Base-by-base conservation (phyloP, 2,113 vertebrate species). In the Xiphias gladius region DNA sequence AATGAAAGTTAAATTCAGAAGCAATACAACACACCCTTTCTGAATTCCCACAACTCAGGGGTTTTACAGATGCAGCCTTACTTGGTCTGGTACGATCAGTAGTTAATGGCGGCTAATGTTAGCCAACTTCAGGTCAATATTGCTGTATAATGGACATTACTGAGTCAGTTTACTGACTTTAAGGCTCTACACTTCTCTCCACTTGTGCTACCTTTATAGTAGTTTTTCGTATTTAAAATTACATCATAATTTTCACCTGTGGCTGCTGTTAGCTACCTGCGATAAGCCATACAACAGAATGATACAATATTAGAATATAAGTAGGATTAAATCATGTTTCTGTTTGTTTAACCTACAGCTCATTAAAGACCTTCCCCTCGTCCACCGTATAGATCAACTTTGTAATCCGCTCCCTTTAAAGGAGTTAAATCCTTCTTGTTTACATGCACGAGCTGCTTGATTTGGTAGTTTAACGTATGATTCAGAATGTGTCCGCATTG, bases 341-440 rank as follows among this genome's bases (percentile, higher is more conserved):
- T 70, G 48, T 75, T 80, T 73, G 59, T 76, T 66, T 59, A 62
- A 61, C 28, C 52, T 72, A 19, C n/a, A 72, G 3, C 43, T 85
- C 54, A 85, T 88, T 70, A 75, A 82, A 32, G n/a, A 39, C 24
- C 55, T 69, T n/a, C 48, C 26, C 37, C 6, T 28, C 30, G 32
- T 58, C 41, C 7, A 7, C 58, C 46, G 2, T 76, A 58, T 41
- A 64, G 24, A 76, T 76, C 65, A 73, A 77, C 26, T 74, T 83
- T 65, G 30, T 41, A 79, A 77, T 46, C n/a, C 7, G 0, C 54
- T 58, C 13, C 19, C 32, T n/a, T 62, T 52, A 46, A 71, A 39
- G 37, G 0, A 71, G 30, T 71, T 46, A 63, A 54, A 69, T 46
- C 35, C 39, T 72, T 26, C 7, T 7, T 80, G 75, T 52, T 83